Evolutionary conservation across 1,140 invertebrate genomes (phyloP), one percentile per base, ranked within the genome.

Genomic region (Ceratosolen fusciceps): DNA sequence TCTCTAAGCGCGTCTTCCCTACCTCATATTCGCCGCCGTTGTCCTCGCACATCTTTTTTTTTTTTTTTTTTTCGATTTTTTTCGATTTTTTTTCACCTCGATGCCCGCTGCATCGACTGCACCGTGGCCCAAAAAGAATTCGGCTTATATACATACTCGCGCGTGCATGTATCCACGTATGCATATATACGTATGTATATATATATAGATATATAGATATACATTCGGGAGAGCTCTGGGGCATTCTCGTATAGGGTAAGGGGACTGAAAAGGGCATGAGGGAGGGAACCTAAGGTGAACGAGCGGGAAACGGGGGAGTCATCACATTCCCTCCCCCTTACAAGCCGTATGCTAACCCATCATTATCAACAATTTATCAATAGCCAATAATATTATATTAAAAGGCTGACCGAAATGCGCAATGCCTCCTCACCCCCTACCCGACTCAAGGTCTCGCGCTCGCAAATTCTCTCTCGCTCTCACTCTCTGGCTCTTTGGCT

Each of bases 331-430:
- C 74, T 74, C 49, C 77, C 81, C 81, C 79, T 58, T 49, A 62
- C 49, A 68, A 74, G 12, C 77, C 67, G 70, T 83, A 56, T 76
- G 79, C 86, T 86, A 88, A 87, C 87, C 89, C 88, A 88, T 90
- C 88, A 90, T 90, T 90, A 90, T 90, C 88, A 89, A 90, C 88
- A 90, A 90, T 90, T 90, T 90, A 90, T 90, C 89, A 90, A 90
- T 90, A 90, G 89, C 89, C 89, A 90, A 90, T 90, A 90, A 90
- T 90, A 90, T 90, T 90, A 90, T 90, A 90, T 90, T 90, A 90
- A 90, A 90, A 88, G 84, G 84, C 83, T 83, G 83, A 82, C 85
- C 80, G 83, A 79, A 62, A 31, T 19, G 73, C 65, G 47, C 62
- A 24, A 60, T 47, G 52, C 71, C 52, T 24, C 7, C 71, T n/a